Conservation (phyloP, 2,797 vertebrate species). For the Pipistrellus kuhlii region DNA sequence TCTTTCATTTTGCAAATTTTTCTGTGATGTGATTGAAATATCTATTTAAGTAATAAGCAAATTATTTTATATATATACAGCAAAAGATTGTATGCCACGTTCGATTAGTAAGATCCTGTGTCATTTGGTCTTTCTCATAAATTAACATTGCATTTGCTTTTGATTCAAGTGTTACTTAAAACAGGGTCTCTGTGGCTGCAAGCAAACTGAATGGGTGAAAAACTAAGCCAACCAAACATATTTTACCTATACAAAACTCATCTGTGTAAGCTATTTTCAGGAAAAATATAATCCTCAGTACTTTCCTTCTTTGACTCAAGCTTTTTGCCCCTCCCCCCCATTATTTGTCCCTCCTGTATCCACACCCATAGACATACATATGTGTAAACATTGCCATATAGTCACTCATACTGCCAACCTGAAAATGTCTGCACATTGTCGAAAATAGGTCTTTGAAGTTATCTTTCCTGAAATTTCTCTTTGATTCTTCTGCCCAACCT, state of each 20-base stretch:
- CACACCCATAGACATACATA: neutral
- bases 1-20: neutral
- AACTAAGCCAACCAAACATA: neutral
- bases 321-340: neutral
- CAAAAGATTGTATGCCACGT: neutral
- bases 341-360: fast-evolving
- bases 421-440: neutral
- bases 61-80: neutral
- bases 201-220: neutral
- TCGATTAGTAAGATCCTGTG: neutral
- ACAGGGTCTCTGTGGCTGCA: neutral
- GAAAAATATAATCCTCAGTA: neutral
- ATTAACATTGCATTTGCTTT: neutral
- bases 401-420: neutral
- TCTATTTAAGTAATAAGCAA: neutral
- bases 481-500: neutral
- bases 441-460: neutral
- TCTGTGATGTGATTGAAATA: neutral
- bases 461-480: neutral
- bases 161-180: neutral
- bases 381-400: neutral
- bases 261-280: neutral
- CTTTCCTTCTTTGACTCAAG: neutral
- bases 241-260: neutral
- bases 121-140: neutral